Evolutionary conservation across 1,140 invertebrate genomes (phyloP), one percentile per base, ranked within the genome.

Genomic region (Venustaconcha ellipsiformis): DNA sequence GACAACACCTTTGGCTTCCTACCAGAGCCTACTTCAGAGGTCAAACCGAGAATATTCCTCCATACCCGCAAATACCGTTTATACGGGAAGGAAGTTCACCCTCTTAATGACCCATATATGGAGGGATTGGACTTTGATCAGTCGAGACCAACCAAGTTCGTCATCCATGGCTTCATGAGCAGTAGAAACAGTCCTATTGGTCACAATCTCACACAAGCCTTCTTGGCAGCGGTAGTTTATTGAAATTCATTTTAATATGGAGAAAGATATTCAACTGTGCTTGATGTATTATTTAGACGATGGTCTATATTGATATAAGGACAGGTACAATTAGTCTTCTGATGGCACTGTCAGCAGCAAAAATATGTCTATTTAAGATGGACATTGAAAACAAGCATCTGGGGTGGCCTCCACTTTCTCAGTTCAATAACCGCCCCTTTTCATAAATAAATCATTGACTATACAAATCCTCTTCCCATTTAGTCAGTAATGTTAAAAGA

Each of bases 21-120:
- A 37, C 96, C 96, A 2, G 94, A 94, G 37, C 91, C 94, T 17
- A 96, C 95, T 0, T 94, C 96, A 87, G 60, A 79, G 79, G 95
- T 98, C 64, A 93, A 93, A 75, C 97, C 96, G 0, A 87, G 84
- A 37, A 91, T 92, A 15, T 63, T 62, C 59, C 20, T n/a, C 13
- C 18, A 62, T 62, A 62, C 20, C 20, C 20, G 18, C 20, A 23
- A 87, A 18, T 89, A 89, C 72, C 80, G 80, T 1, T 83, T 85
- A 12, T 69, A 66, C 11, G 74, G 76, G 15, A 62, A 80, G n/a
- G 55, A 66, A 57, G 59, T 83, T 5, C 37, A 37, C 37, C 76
- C 75, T 55, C n/a, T 72, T 15, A 62, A 83, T 58, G 14, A 48
- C 15, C 37, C 26, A 17, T 57, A 58, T 14, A 68, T 83, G 12